These are phyloP conservation scores for Cheumatopsyche charites DNA, from an alignment of 1,140 invertebrate species.

Conservation along the genomic window DNA sequence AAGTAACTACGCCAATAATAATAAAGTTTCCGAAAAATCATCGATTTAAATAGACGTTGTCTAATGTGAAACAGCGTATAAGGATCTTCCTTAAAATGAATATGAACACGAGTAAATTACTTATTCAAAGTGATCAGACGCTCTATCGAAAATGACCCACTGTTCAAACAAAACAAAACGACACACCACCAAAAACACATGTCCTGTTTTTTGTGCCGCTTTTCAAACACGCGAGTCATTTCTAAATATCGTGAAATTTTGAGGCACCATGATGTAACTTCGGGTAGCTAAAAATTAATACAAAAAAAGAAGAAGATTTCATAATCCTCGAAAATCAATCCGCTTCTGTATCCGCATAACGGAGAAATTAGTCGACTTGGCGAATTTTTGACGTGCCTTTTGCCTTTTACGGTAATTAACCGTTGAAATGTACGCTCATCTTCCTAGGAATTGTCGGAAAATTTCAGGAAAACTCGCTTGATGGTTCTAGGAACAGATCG, in stretches of 20 bases:
- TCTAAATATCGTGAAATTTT: neutral
- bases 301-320: neutral
- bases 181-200: neutral
- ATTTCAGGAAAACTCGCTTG: conserved; percentile 12
- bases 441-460: conserved; percentile 1
- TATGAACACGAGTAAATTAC: too few relatives aligned
- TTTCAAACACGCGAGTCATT: neutral
- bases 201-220: neutral
- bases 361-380: neutral
- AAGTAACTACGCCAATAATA: too few relatives aligned
- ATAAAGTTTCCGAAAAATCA: too few relatives aligned
- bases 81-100: too few relatives aligned
- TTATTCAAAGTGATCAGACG: too few relatives aligned
- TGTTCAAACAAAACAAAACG: neutral
- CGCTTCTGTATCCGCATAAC: conserved; percentile 19
- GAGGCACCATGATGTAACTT: neutral
- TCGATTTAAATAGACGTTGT: too few relatives aligned
- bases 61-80: too few relatives aligned
- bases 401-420: conserved; percentile 13
- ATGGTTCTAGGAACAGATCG: conserved; percentile 19
- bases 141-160: neutral
- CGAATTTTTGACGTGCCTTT: neutral
- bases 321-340: neutral
- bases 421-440: conserved; percentile 12
- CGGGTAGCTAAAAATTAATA: neutral